Evolutionary conservation across 2,888 invertebrate species (phyloP).

Genomic region (Pristionchus entomophagus): DNA sequence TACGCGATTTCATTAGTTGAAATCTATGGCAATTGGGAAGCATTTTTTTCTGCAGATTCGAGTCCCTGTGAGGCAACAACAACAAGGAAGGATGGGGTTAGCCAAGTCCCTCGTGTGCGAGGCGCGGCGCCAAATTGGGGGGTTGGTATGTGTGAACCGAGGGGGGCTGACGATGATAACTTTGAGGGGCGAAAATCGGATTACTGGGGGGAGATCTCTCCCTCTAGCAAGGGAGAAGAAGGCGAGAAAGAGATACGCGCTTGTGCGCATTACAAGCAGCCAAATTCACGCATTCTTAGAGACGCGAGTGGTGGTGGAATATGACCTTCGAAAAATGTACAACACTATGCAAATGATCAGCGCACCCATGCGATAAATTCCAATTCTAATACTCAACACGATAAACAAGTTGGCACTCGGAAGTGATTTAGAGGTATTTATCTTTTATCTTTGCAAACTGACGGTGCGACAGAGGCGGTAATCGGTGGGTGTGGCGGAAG

Average conservation of each 20-base stretch:
- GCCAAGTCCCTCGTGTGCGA: neutral
- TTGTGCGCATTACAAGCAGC: neutral
- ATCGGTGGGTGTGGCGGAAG: conserved; percentile 68
- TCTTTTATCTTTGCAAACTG: too few relatives aligned
- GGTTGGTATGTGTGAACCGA: neutral
- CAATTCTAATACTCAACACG: too few relatives aligned
- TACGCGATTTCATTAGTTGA: too few relatives aligned
- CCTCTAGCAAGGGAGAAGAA: conserved; percentile 11
- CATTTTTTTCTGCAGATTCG: too few relatives aligned
- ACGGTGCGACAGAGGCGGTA: conserved; percentile 51
- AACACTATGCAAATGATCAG: neutral
- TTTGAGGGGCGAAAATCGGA: conserved; percentile 35
- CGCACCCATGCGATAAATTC: too few relatives aligned
- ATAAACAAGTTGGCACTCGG: too few relatives aligned
- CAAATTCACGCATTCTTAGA: too few relatives aligned
- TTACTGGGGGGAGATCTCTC: too few relatives aligned
- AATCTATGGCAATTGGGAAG: too few relatives aligned
- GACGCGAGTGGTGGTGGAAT: too few relatives aligned
- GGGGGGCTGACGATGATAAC: conserved; percentile 15
- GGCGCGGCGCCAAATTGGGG: neutral
- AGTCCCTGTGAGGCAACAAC: too few relatives aligned
- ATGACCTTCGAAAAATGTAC: neutral
- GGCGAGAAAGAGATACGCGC: neutral
- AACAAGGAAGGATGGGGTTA: too few relatives aligned
- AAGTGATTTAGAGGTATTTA: neutral